These are phyloP conservation scores for Manis javanica DNA, from an alignment of 2,797 vertebrate species.

Conservation along the genomic window DNA sequence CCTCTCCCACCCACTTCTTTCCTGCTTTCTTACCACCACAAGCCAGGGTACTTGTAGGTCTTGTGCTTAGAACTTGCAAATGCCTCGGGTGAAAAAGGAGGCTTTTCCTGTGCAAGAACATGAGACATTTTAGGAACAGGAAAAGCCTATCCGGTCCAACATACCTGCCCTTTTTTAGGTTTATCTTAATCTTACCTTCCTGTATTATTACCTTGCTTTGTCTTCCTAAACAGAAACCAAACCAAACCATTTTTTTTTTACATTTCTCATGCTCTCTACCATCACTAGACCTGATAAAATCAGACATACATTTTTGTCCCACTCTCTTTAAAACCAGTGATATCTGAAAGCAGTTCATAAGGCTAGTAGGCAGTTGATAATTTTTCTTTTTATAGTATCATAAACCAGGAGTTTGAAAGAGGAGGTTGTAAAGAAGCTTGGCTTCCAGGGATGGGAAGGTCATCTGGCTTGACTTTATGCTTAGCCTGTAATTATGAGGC, in stretches of 20 bases:
- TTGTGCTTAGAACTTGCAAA: conserved; percentile 50
- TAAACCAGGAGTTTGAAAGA: conserved; percentile 29
- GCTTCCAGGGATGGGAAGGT: background rate
- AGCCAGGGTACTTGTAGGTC: conserved; percentile 53
- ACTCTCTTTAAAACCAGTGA: conserved; percentile 27
- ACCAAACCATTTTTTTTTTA: background rate
- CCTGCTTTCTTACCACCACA: conserved; percentile 31
- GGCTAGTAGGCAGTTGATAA: background rate
- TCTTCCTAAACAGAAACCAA: conserved; percentile 21
- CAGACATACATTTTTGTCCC: background rate
- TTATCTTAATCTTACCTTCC: conserved; percentile 78
- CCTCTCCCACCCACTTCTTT: conserved; percentile 51
- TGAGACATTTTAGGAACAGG: conserved; percentile 80
- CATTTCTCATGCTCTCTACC: conserved; percentile 24
- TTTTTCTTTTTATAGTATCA: conserved; percentile 24
- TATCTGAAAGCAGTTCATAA: conserved; percentile 13
- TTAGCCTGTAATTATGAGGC: background rate
- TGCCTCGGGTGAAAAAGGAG: conserved; percentile 68
- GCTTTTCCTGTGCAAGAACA: conserved; percentile 80
- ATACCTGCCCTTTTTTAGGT: conserved; percentile 82
- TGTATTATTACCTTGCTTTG: conserved; percentile 54
- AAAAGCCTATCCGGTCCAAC: conserved; percentile 79
- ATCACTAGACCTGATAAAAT: background rate
- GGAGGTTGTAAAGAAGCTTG: background rate
- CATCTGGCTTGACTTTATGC: background rate